phyloP scores from a whole-genome alignment of 2,113 vertebrate genomes.

The Sturnira hondurensis region DNA sequence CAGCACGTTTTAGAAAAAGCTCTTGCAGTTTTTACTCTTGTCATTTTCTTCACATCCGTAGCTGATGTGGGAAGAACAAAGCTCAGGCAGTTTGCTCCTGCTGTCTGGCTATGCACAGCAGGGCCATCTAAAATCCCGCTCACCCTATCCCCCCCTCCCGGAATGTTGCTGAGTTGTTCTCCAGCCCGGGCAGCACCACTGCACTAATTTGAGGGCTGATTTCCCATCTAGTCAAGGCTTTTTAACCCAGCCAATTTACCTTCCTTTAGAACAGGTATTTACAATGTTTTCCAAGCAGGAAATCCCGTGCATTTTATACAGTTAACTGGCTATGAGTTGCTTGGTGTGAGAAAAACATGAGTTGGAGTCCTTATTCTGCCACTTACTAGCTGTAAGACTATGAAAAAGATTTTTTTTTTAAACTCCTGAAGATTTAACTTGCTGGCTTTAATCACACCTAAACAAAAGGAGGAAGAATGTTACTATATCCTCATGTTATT shows the following conservation, averaged over 20 bases:
- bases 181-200: neutral
- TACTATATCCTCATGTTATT: neutral
- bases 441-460: neutral
- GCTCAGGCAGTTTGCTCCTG: conserved; percentile 46
- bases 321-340: neutral
- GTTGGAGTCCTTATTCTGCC: neutral
- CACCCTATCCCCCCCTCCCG: neutral
- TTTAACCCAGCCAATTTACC: neutral
- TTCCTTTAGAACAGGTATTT: neutral
- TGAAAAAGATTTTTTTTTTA: neutral
- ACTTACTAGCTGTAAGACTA: neutral
- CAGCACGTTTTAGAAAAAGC: conserved; percentile 47
- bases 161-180: neutral
- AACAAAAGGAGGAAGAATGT: neutral
- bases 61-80: conserved; percentile 57
- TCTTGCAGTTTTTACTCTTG: conserved; percentile 52
- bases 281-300: neutral
- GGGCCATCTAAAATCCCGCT: conserved; percentile 1
- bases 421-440: neutral
- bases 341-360: neutral
- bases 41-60: conserved; percentile 64
- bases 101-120: neutral
- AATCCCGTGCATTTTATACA: neutral
- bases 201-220: neutral
- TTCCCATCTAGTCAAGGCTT: neutral